Percentiles rank a stretch among this genome's conserved stretches.
Evolutionary conservation across 1,140 invertebrate species (phyloP).

Genomic region (Drosophila sucinea): DNA sequence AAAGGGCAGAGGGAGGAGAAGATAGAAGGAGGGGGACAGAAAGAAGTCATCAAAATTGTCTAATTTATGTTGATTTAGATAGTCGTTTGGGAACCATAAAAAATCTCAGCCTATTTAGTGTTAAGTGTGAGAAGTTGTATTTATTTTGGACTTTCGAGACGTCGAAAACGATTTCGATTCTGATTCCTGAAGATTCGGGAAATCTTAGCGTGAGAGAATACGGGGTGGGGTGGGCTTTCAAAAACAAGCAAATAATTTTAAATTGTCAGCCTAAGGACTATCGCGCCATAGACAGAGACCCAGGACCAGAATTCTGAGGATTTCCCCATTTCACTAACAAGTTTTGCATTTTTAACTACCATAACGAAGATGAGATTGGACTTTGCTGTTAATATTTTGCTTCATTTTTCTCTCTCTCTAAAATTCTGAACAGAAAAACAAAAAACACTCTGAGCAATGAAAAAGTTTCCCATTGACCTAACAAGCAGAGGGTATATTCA

Average conservation of each 20-base stretch:
- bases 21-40: not conserved
- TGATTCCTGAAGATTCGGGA: no score
- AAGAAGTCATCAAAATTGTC: slow-evolving; percentile 58
- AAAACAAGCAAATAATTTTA: slow-evolving; percentile 22
- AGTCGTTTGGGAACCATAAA: slow-evolving; percentile 44
- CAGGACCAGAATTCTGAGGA: slow-evolving; percentile 12
- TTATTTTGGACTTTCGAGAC: slow-evolving; percentile 1
- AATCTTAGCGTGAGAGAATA: no score
- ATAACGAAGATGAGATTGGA: slow-evolving; percentile 18
- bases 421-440: slow-evolving; percentile 3
- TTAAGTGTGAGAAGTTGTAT: slow-evolving; percentile 18
- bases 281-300: not conserved
- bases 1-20: not conserved
- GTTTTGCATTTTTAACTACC: slow-evolving; percentile 70
- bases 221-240: no score
- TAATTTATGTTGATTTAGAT: slow-evolving; percentile 70
- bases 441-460: slow-evolving; percentile 3
- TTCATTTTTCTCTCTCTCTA: not conserved
- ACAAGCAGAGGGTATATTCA: not conserved
- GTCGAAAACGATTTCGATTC: no score
- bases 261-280: slow-evolving; percentile 5
- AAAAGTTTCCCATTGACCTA: not conserved
- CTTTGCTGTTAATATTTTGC: not conserved
- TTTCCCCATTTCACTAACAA: slow-evolving; percentile 49
- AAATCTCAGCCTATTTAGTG: slow-evolving; percentile 21